phyloP scores from a whole-genome alignment of 2,113 vertebrate genomes.

The Sardina pilchardus region DNA sequence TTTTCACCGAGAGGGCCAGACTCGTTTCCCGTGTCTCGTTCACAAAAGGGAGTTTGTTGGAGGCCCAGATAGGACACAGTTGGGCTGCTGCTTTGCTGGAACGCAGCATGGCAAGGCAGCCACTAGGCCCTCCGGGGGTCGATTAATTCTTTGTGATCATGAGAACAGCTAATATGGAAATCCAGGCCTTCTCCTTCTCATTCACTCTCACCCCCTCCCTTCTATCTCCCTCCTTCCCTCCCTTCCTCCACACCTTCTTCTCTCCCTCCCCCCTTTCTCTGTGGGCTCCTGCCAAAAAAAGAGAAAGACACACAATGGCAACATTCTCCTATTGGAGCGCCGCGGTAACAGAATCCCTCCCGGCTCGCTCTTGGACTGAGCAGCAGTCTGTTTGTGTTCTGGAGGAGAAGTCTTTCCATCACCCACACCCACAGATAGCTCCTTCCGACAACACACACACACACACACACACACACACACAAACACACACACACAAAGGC shows the following conservation, averaged over 20 bases:
- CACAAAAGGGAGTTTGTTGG: slow-evolving; percentile 1
- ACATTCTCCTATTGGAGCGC: slow-evolving; percentile 40
- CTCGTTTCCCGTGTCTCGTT: neutral
- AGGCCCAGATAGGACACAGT: neutral
- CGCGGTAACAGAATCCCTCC: slow-evolving; percentile 33
- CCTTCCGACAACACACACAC: slow-evolving; percentile 5
- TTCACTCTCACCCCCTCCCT: slow-evolving; percentile 16
- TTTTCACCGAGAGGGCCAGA: neutral
- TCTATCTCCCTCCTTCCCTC: neutral
- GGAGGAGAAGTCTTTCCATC: slow-evolving; percentile 33
- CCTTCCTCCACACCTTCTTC: neutral
- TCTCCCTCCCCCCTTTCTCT: neutral
- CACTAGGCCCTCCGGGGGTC: slow-evolving; percentile 33
- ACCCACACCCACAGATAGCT: slow-evolving; percentile 24
- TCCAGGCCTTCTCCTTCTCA: slow-evolving; percentile 39
- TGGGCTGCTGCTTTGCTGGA: neutral
- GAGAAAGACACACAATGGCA: slow-evolving; percentile 49
- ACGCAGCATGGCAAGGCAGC: neutral
- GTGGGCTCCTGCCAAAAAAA: neutral
- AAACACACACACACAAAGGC: slow-evolving; percentile 10
- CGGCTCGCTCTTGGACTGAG: neutral
- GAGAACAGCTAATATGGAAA: slow-evolving; percentile 49
- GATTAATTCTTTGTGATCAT: slow-evolving; percentile 49
- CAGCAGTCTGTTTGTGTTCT: slow-evolving; percentile 12
- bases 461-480: neutral